Evolutionary conservation across 2,113 vertebrate species (phyloP), one percentile per base, ranked within the genome.

Genomic region (Hoplias malabaricus): DNA sequence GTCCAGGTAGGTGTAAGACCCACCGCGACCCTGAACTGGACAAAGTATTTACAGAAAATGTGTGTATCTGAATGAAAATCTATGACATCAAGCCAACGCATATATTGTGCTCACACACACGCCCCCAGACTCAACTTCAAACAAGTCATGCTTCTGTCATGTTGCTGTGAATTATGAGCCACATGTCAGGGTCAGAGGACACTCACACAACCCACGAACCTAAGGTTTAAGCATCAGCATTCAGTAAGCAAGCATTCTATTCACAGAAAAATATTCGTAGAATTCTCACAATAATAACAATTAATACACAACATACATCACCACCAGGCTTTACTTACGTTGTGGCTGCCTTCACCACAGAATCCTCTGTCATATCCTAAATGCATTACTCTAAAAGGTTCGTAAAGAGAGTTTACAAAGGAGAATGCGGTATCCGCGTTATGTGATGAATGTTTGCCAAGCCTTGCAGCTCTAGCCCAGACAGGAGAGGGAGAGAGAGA

Each of bases 391-490:
- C 65, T 56, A 73, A 62, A 66, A 36, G 53, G 62, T 34, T 73
- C 65, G 68, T 43, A 76, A 42, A 11, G 16, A 65, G 21, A 48
- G 40, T 72, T 46, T 34, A 59, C 19, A 27, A 69, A 76, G 68
- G 31, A 71, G 54, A 73, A 77, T 16, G 68, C 21, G 29, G 34
- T 65, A 70, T 73, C 78, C 40, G 63, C 14, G 46, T 33, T 48
- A 70, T 38, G 25, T n/a, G 42, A 75, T 65, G 27, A 73, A 73
- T 3, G 19, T 6, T 25, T 61, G 43, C 56, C 54, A 59, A 75
- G 27, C 69, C 78, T 61, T 76, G 43, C 68, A 77, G 69, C 65
- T 69, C 43, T 77, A 73, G 16, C 62, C 73, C 50, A 43, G 78
- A 34, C 50, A 80, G 38, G 68, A 61, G 50, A 36, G 21, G 14